These are phyloP conservation scores for Mustelus asterias DNA, from an alignment of 2,113 vertebrate genomes.

Conservation along the genomic window DNA sequence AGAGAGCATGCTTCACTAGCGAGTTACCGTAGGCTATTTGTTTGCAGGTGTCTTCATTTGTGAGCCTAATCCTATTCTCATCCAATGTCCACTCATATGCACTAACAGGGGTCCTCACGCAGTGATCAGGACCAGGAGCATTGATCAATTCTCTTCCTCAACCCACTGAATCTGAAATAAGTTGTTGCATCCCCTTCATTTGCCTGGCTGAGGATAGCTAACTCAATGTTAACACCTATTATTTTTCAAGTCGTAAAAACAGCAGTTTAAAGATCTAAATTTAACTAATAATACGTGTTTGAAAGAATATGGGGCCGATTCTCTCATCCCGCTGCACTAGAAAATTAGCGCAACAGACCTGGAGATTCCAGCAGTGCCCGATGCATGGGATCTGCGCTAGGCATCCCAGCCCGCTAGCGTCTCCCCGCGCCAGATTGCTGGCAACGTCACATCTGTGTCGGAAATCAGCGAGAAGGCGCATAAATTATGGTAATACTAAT, in stretches of 20 bases:
- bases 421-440: too few species aligned
- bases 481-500: too few species aligned
- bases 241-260: background rate
- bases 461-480: too few species aligned
- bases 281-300: background rate
- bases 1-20: background rate
- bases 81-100: background rate
- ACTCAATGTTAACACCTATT: background rate
- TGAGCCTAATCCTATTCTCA: background rate
- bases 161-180: background rate
- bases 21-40: background rate
- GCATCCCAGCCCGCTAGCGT: too few species aligned
- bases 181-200: background rate
- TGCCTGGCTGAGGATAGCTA: background rate
- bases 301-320: background rate
- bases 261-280: background rate
- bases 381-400: too few species aligned
- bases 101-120: background rate
- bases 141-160: background rate
- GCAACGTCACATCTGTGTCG: too few species aligned
- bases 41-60: background rate
- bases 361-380: too few species aligned
- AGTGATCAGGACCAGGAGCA: background rate
- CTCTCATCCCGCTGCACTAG: too few species aligned
- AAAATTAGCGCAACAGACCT: too few species aligned